Evolutionary conservation across 2,888 invertebrate genomes (phyloP), one percentile per base, ranked within the genome.

Genomic region (Melanostoma mellinum): DNA sequence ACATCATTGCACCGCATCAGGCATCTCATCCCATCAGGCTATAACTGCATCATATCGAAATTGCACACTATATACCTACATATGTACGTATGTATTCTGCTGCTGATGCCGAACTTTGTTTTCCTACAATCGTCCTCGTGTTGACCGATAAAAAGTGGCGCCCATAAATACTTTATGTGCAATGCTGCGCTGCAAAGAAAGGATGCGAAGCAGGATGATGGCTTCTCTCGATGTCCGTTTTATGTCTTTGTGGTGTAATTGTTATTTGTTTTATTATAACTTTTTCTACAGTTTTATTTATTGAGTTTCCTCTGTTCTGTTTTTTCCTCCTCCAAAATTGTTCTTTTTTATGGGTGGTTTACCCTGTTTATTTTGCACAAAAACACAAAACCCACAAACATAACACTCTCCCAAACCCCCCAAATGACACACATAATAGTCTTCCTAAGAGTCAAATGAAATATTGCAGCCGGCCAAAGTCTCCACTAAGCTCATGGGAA

Each of bases 401-500:
- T 55, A 55, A 73, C 36, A 33, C 40, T 6, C 9, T 33, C 58
- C 56, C 38, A 61, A n/a, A 60, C 5, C 32, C 10, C 20, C 20
- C 20, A 52, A 46, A 80, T 61, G 42, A n/a, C 42, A 10, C 53
- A 36, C 35, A 36, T 40, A 50, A 63, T 33, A 82, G 82, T 58
- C 48, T 42, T 58, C 63, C 87, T 88, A 89, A 89, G 87, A 88
- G 88, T 89, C 86, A 87, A 86, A 88, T 89, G 88, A 88, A 88
- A 88, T 87, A 87, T 90, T 90, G 86, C 89, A 95, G 95, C 85
- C 94, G 94, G 87, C 93, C 93, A 65, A 93, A 93, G 86, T 93
- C 94, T 87, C 92, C 93, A 65, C 92, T 95, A 33, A 89, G 90
- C 20, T 89, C 93, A 6, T 96, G 96, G 96, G 94, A 95, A 88